Conservation (phyloP, 2,888 invertebrate genomes). For the Ctenicera cuprea region DNA sequence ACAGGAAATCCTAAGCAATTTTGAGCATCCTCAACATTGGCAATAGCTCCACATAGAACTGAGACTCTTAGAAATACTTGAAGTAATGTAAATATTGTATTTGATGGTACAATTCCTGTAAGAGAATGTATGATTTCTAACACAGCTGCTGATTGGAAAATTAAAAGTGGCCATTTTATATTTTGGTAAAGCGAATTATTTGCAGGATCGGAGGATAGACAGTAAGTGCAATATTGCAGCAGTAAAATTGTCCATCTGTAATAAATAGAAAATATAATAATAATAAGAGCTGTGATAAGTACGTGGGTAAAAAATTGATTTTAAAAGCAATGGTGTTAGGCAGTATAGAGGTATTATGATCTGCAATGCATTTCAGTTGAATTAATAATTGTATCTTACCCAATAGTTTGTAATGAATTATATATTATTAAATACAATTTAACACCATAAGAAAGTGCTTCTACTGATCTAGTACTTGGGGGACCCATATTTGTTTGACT, state of each 20-base stretch:
- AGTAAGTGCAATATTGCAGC: slow-evolving; percentile 78
- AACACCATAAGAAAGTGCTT: background rate
- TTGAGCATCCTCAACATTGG: slow-evolving; percentile 83
- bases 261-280: slow-evolving; percentile 59
- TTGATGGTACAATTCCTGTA: slow-evolving; percentile 89
- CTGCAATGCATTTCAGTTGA: no score
- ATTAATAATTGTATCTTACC: background rate
- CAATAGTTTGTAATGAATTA: background rate
- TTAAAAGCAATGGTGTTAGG: no score
- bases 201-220: slow-evolving; percentile 73
- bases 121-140: slow-evolving; percentile 93
- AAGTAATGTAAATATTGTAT: slow-evolving; percentile 86
- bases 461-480: no score
- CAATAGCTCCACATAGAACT: slow-evolving; percentile 89
- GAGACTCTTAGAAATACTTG: slow-evolving; percentile 94
- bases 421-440: slow-evolving; percentile 3
- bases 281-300: no score
- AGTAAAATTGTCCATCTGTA: slow-evolving; percentile 86
- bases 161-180: slow-evolving; percentile 84
- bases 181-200: slow-evolving; percentile 81
- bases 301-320: no score
- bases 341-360: no score
- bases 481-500: no score
- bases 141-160: slow-evolving; percentile 95
- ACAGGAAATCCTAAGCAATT: slow-evolving; percentile 87